Base-by-base conservation (phyloP, 1,140 invertebrate genomes). In the Fragariocoptes setiger region DNA sequence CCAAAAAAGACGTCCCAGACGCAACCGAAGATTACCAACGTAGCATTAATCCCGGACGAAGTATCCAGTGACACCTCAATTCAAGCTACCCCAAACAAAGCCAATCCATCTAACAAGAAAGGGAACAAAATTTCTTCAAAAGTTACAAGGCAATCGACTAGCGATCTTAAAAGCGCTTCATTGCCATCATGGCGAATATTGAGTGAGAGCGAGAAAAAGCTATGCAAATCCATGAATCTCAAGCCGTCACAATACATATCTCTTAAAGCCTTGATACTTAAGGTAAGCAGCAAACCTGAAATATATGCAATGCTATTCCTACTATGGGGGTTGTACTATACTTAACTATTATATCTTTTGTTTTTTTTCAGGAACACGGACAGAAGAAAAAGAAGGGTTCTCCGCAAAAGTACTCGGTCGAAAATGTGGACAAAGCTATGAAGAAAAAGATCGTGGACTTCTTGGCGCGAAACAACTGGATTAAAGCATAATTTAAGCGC, bases 211-310 rank as follows among this genome's bases (percentile, higher is more conserved):
- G 44, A 45, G 22, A 42, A 43, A 14, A 42, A 62, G 60, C 48
- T 67, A 41, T 67, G 65, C 50, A 54, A 55, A 16, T 56, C 54
- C 44, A 52, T 64, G 41, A 62, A 65, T 46, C 50, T 67, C 15
- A 57, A 56, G 19, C 65, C 65, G 25, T 56, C 62, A 31, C 60
- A 63, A 45, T 68, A 65, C 52, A 56, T 64, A 21, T 64, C 62
- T 4, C 48, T 66, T 42, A 68, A 68, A 51, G 61, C 63, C 0
- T 50, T 63, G 21, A 53, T 65, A 39, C 49, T 62, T 40, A 49
- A 55, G 47, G 60, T 59, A 51, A 53, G 46, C n/a, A n/a, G n/a
- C n/a, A n/a, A n/a, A n/a, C n/a, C n/a, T n/a, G n/a, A n/a, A n/a
- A n/a, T n/a, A n/a, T n/a, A n/a, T n/a, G n/a, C n/a, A n/a, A n/a